Base-by-base conservation (phyloP, 2,797 vertebrate species). In the Gastrophryne carolinensis region DNA sequence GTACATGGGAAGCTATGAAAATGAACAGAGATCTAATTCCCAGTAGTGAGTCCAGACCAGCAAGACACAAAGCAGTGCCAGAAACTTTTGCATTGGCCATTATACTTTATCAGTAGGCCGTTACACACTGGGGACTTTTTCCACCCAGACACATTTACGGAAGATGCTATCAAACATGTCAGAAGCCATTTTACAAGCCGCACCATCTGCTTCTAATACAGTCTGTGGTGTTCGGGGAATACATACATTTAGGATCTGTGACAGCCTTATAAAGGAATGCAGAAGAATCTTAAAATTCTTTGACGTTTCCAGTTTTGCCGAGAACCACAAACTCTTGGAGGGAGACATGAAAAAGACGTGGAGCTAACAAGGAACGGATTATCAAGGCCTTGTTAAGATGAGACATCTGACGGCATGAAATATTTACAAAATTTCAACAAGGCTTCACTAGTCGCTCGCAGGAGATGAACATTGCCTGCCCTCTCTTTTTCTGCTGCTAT, bases 231-330 rank as follows among this genome's bases (percentile, higher is more conserved):
- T 26, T 52, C 23, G 49, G 73, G 73, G 73, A 76, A 76, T 62
- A 54, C 52, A 32, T 41, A 57, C 23, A 17, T 69, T 67, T 62
- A 69, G 34, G 34, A 69, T 54, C 26, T 67, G 26, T 54, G 56
- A 34, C 41, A 39, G 13, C 29, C 52, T 66, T 37, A 29, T 50
- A 67, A 60, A 60, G 37, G 19, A 61, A 75, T n/a, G 32, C 32
- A 32, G 44, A 50, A 49, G 26, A 53, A 69, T 61, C 34, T 62
- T 23, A 69, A 54, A 76, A 69, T 62, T 37, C 56, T 44, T 52
- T 76, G 73, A 76, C 73, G 54, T 62, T 52, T 69, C 35, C 47
- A 68, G 64, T 75, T 68, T 75, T 53, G 62, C 73, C 23, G 73
- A 69, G 47, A 53, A 52, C 15, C 24, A 7, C 44, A 75, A 68